Percentiles rank a stretch among this genome's conserved stretches.
Evolutionary conservation across 2,113 vertebrate genomes (phyloP).

Genomic region (Solea senegalensis): DNA sequence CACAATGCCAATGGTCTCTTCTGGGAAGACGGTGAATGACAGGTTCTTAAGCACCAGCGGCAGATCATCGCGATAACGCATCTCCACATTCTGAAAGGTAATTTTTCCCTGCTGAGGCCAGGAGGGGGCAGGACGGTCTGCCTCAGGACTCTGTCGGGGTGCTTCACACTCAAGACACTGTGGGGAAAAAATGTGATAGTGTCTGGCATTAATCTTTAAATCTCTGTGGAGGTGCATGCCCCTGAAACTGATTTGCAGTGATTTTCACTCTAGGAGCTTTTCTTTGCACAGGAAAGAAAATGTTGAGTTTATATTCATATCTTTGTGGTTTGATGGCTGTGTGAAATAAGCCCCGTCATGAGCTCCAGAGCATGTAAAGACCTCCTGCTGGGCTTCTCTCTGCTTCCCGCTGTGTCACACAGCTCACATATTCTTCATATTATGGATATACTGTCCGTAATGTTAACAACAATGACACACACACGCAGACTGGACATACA

Average conservation of each 20-base stretch:
- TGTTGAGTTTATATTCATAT: constrained; percentile 16
- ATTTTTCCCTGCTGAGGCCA: constrained; percentile 83
- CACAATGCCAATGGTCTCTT: constrained; percentile 85
- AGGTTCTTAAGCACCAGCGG: constrained; percentile 83
- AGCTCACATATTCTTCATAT: not conserved
- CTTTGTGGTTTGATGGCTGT: constrained; percentile 51
- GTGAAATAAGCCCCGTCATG: constrained; percentile 48
- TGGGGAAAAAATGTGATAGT: constrained; percentile 32
- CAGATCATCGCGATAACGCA: constrained; percentile 81
- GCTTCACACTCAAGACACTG: constrained; percentile 82
- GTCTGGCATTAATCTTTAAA: constrained; percentile 57
- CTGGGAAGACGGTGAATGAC: constrained; percentile 79
- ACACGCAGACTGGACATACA: not conserved
- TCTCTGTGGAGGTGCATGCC: constrained; percentile 43
- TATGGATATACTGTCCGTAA: constrained; percentile 20
- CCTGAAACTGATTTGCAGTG: constrained; percentile 29
- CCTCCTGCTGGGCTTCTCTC: constrained; percentile 42
- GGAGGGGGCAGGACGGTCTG: constrained; percentile 63
- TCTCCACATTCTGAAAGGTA: constrained; percentile 82
- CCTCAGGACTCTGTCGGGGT: constrained; percentile 53
- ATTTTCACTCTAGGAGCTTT: constrained; percentile 44
- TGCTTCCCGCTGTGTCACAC: constrained; percentile 34
- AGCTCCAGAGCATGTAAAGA: constrained; percentile 33
- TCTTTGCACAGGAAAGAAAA: constrained; percentile 23
- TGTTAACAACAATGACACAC: not conserved